Percentiles rank a stretch among this genome's conserved stretches.
These are phyloP conservation scores for Bombus consobrinus DNA, from an alignment of 1,140 invertebrate genomes.

Conservation along the genomic window DNA sequence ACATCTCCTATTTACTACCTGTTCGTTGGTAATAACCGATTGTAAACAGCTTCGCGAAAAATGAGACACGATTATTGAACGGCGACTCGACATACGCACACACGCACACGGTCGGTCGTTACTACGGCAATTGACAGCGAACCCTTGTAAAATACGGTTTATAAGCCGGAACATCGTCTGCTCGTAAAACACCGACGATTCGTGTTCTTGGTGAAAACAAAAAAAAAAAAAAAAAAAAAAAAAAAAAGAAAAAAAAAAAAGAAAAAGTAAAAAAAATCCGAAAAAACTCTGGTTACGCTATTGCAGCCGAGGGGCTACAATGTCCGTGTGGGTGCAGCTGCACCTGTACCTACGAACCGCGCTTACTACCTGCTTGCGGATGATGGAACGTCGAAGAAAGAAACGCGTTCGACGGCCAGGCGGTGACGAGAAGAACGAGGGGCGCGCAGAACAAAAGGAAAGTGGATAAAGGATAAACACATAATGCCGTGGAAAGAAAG, in stretches of 20 bases:
- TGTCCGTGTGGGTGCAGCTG: conserved; percentile 36
- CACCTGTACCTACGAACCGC: conserved; percentile 34
- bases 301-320: neutral
- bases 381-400: conserved; percentile 16
- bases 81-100: too few species aligned
- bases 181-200: conserved; percentile 7
- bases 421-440: neutral
- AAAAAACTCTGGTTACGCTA: neutral
- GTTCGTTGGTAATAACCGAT: too few species aligned
- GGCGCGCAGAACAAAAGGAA: conserved; percentile 42
- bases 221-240: too few species aligned
- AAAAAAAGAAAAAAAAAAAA: too few species aligned
- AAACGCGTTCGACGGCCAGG: neutral
- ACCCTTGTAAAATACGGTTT: neutral
- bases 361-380: conserved; percentile 34
- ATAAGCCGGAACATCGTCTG: neutral
- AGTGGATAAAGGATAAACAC: conserved; percentile 71
- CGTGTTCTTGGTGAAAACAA: neutral
- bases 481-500: conserved; percentile 72
- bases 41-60: too few species aligned
- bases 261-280: too few species aligned
- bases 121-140: neutral
- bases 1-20: too few species aligned
- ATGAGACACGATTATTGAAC: too few species aligned
- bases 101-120: neutral